These are phyloP conservation scores for Drosophila peninsularis DNA, from an alignment of 2,888 invertebrate genomes.

Conservation along the genomic window DNA sequence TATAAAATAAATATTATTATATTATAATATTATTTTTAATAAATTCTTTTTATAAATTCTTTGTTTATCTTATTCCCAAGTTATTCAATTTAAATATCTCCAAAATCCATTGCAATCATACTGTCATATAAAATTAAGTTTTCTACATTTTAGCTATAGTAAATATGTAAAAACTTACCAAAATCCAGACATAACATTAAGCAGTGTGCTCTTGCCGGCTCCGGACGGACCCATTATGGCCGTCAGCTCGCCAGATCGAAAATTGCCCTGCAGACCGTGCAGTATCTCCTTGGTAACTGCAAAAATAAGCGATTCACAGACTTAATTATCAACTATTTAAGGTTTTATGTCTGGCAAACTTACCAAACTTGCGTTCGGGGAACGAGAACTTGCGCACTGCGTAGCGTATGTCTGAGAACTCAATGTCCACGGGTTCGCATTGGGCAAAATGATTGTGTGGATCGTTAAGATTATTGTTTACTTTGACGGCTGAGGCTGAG, in stretches of 20 bases:
- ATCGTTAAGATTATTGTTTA: constrained; percentile 68
- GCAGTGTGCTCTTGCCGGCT: constrained; percentile 96
- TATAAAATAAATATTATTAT: no score
- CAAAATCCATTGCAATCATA: no score
- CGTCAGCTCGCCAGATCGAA: constrained; percentile 94
- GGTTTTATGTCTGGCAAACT: constrained; percentile 69
- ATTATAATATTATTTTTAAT: no score
- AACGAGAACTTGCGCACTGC: constrained; percentile 87
- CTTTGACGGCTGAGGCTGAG: constrained; percentile 54
- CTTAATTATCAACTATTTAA: background rate
- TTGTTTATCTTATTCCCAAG: no score
- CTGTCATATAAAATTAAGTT: no score
- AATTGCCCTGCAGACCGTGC: constrained; percentile 87
- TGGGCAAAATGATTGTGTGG: constrained; percentile 66
- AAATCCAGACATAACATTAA: constrained; percentile 97
- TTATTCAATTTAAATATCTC: no score
- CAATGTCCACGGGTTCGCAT: constrained; percentile 88
- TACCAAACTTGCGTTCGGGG: constrained; percentile 87
- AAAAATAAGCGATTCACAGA: background rate
- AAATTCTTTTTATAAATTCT: no score
- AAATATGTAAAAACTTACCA: constrained; percentile 87
- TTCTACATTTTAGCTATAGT: background rate
- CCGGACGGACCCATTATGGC: constrained; percentile 99
- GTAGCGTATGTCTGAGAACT: constrained; percentile 89
- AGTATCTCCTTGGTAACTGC: constrained; percentile 86